Percentiles rank a stretch among this genome's conserved stretches.
Conservation (phyloP, 2,113 vertebrate genomes). For the Datnioides undecimradiatus region DNA sequence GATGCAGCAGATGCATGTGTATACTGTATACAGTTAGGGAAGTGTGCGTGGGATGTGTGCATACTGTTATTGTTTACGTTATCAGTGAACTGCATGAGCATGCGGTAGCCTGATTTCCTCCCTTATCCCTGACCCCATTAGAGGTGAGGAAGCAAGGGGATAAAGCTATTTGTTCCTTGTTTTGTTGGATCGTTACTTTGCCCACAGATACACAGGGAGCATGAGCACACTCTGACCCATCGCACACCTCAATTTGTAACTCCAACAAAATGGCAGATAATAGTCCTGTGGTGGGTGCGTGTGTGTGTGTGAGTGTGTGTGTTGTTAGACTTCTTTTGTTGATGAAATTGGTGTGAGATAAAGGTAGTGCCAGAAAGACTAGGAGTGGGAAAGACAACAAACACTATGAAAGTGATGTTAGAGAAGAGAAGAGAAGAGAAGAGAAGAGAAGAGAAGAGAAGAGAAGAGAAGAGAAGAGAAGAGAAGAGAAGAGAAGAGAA, state of each 20-base stretch:
- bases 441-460: neutral
- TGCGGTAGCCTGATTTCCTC: conserved; percentile 25
- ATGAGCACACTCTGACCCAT: conserved; percentile 54
- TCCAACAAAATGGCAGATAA: conserved; percentile 55
- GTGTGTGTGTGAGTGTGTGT: neutral
- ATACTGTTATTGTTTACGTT: conserved; percentile 10
- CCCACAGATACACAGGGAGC: conserved; percentile 46
- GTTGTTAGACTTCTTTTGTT: conserved; percentile 30
- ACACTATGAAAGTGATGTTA: neutral
- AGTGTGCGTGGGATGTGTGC: neutral
- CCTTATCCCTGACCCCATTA: conserved; percentile 55
- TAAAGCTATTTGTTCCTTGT: conserved; percentile 64
- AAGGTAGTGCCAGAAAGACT: conserved; percentile 13
- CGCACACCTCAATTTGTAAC: conserved; percentile 70
- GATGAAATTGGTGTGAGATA: conserved; percentile 47
- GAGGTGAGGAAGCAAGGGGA: conserved; percentile 42
- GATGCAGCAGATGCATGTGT: neutral
- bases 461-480: neutral
- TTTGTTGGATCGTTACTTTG: conserved; percentile 50
- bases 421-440: neutral
- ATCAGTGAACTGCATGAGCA: conserved; percentile 14
- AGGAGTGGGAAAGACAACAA: neutral
- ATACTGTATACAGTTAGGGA: neutral
- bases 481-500: conserved; percentile 4
- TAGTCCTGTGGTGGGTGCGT: conserved; percentile 22